Conservation (phyloP, 2,888 invertebrate species). For the Ditylenchus weischeri region DNA sequence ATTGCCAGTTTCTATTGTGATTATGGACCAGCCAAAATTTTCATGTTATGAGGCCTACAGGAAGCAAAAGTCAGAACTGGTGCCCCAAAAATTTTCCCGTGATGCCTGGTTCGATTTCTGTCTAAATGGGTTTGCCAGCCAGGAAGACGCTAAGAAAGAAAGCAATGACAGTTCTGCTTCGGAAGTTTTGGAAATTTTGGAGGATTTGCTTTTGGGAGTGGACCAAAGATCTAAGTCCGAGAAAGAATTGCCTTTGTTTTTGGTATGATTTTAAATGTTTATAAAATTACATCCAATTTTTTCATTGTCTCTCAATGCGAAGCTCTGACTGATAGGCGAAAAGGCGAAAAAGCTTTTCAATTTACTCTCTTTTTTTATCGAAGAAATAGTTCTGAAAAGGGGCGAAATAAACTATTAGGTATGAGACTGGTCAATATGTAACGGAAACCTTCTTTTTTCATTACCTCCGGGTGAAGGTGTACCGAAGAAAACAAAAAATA, state of each 20-base stretch:
- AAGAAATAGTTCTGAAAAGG: too few species aligned
- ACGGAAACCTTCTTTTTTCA: too few species aligned
- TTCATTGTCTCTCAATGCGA: too few species aligned
- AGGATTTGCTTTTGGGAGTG: not conserved
- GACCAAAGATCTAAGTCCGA: not conserved
- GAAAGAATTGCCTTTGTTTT: not conserved
- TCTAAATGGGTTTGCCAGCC: not conserved
- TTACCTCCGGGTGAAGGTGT: too few species aligned
- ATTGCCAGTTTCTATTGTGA: too few species aligned
- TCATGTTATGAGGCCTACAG: not conserved
- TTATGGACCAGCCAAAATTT: not conserved
- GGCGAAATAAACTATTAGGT: too few species aligned
- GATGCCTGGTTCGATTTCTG: slow-evolving; percentile 1
- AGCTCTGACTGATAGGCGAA: too few species aligned
- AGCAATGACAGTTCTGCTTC: not conserved
- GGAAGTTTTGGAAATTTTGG: not conserved
- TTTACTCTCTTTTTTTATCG: too few species aligned
- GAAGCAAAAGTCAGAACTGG: not conserved
- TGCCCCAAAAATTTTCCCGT: not conserved
- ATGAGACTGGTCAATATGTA: too few species aligned
- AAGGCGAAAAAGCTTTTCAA: too few species aligned
- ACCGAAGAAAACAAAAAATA: too few species aligned
- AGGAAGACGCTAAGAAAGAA: not conserved
- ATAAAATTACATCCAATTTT: too few species aligned
- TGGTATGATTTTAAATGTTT: not conserved